Percentiles rank a stretch among this genome's conserved stretches.
Conservation (phyloP, 2,888 invertebrate species). For the Limnephilus marmoratus region DNA sequence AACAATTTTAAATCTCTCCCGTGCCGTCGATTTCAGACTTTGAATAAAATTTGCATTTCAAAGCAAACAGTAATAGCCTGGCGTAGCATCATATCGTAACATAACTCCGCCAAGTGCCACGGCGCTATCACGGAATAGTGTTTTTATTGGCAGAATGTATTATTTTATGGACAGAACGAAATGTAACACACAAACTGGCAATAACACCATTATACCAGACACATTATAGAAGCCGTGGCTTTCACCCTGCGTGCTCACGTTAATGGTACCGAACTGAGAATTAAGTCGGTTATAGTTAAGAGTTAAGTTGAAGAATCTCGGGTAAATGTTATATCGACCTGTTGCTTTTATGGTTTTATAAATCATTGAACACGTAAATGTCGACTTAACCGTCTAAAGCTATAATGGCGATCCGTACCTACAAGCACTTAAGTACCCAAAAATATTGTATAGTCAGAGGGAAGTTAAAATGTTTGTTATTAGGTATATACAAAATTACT, state of each 20-base stretch:
- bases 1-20: constrained; percentile 58
- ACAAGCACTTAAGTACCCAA: not conserved
- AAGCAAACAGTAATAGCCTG: constrained; percentile 50
- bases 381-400: not conserved
- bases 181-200: constrained; percentile 50
- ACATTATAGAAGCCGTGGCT: constrained; percentile 24
- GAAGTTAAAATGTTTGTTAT: not conserved
- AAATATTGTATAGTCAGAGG: not conserved
- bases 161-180: constrained; percentile 50
- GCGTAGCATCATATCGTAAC: constrained; percentile 44
- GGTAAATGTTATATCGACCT: not conserved
- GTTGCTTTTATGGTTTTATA: constrained; percentile 17
- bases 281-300: not conserved
- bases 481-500: too few species aligned
- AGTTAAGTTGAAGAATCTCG: not conserved
- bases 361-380: not conserved
- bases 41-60: constrained; percentile 61
- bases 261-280: not conserved
- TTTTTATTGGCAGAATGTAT: constrained; percentile 53
- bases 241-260: not conserved
- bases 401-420: not conserved
- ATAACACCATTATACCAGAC: constrained; percentile 38
- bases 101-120: constrained; percentile 37
- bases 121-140: constrained; percentile 45
- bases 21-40: constrained; percentile 55